A percentile compares a stretch with the other conserved stretches of the same genome.
These are phyloP conservation scores for Anas acuta DNA, from an alignment of 2,797 vertebrate species.

Conservation along the genomic window DNA sequence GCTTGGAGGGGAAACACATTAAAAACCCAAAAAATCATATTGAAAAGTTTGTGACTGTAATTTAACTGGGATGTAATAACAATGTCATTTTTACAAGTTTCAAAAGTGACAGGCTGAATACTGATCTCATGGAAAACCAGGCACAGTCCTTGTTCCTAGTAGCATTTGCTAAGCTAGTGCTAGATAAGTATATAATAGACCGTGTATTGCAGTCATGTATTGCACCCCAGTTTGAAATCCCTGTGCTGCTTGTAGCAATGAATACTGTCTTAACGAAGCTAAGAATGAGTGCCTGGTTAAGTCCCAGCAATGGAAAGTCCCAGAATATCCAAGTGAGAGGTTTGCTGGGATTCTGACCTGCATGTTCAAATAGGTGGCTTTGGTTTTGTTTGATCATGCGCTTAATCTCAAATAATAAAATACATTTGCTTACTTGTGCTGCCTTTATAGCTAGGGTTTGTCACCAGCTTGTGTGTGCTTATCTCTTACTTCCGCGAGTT, in stretches of 20 bases:
- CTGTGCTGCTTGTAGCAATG: fast-evolving
- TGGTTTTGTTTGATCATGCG: not conserved
- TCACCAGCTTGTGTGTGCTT: not conserved
- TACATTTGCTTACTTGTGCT: not conserved
- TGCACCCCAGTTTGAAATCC: not conserved
- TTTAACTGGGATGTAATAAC: not conserved
- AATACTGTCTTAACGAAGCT: not conserved
- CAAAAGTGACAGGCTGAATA: not conserved
- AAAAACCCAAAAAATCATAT: not conserved
- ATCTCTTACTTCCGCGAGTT: not conserved
- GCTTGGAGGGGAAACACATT: not conserved
- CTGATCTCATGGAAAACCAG: not conserved
- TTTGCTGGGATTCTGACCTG: not conserved
- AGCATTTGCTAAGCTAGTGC: not conserved
- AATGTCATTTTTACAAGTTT: not conserved
- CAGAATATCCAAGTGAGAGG: fast-evolving
- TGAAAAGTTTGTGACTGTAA: not conserved
- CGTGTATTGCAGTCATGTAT: not conserved
- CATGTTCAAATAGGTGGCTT: not conserved
- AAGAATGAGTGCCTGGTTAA: not conserved
- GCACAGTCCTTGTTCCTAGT: not conserved
- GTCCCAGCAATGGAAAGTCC: fast-evolving
- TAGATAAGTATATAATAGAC: not conserved
- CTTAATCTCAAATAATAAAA: not conserved
- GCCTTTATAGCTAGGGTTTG: not conserved